These are phyloP conservation scores for Drosophila nannoptera DNA, from an alignment of 1,140 invertebrate genomes.

Conservation along the genomic window DNA sequence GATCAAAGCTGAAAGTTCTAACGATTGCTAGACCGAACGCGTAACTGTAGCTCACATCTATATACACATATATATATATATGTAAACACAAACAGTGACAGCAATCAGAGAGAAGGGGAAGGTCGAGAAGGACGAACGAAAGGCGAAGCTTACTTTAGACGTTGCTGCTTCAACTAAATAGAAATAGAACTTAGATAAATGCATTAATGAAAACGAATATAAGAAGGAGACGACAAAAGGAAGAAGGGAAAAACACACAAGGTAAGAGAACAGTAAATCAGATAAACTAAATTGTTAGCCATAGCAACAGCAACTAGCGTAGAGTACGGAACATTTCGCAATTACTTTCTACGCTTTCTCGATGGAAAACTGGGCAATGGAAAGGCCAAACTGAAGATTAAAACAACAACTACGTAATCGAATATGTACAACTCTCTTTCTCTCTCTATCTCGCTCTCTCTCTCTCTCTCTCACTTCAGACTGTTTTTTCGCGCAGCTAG, in stretches of 20 bases:
- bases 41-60: conserved; percentile 15
- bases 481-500: conserved; percentile 37
- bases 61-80: conserved; percentile 8
- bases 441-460: too few species aligned
- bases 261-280: neutral
- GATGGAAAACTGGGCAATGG: neutral
- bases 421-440: conserved; percentile 61
- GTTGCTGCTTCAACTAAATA: conserved; percentile 32
- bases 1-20: neutral
- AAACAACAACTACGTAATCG: conserved; percentile 62
- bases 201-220: neutral
- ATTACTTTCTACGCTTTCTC: conserved; percentile 21
- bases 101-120: conserved; percentile 50
- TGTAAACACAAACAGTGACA: conserved; percentile 40
- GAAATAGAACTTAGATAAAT: conserved; percentile 12
- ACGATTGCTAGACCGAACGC: conserved; percentile 8
- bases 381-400: conserved; percentile 25
- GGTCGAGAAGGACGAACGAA: conserved; percentile 4
- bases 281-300: conserved; percentile 11
- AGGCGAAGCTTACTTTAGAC: conserved; percentile 39
- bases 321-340: conserved; percentile 5
- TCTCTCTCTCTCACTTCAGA: conserved; percentile 7
- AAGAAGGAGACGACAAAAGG: neutral
- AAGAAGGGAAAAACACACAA: neutral
- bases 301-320: conserved; percentile 3